Base-by-base conservation (phyloP, 2,113 vertebrate species). In the Isichthys henryi region DNA sequence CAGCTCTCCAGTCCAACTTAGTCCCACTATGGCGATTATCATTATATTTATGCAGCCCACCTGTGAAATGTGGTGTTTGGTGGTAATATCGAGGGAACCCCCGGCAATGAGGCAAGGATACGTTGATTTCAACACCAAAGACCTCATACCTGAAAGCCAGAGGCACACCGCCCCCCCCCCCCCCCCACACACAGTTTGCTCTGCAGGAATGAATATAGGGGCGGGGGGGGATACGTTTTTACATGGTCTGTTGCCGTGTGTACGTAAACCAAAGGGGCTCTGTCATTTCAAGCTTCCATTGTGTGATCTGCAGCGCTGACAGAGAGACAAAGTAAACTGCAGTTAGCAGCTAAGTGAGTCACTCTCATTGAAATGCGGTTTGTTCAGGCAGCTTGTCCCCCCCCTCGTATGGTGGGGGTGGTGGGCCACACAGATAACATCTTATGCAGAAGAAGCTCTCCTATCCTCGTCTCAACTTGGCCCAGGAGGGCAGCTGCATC, bases 271-370 rank as follows among this genome's bases (percentile, higher is more conserved):
- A 89, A 91, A 91, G 87, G 91, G 82, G 23, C 58, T 62, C n/a
- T 88, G 74, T 48, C 88, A 83, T 89, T 56, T 89, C 86, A 91
- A 91, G 90, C 84, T 80, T 66, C 89, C 88, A 91, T 91, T 91
- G 92, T 94, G 92, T 90, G 90, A 89, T 93, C 92, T 92, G 90
- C 70, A 56, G 23, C 82, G 92, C 92, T 93, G 92, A 94, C 94
- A 94, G 93, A 87, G 90, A 93, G 93, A 92, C 58, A 93, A 92
- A 90, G 93, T 91, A 87, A 90, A 45, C 91, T 90, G 87, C 87
- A 90, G 90, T 88, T 92, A 86, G 90, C 91, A 88, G 87, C 90
- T 70, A 74, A 88, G 87, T 92, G 90, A 92, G 91, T 92, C 91
- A 92, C 86, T 90, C 90, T 91, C 82, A 90, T 89, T 90, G 88